A percentile compares a stretch with the other conserved stretches of the same genome.
Evolutionary conservation across 2,888 invertebrate genomes (phyloP).

Genomic region (Cataglyphis cursor): DNA sequence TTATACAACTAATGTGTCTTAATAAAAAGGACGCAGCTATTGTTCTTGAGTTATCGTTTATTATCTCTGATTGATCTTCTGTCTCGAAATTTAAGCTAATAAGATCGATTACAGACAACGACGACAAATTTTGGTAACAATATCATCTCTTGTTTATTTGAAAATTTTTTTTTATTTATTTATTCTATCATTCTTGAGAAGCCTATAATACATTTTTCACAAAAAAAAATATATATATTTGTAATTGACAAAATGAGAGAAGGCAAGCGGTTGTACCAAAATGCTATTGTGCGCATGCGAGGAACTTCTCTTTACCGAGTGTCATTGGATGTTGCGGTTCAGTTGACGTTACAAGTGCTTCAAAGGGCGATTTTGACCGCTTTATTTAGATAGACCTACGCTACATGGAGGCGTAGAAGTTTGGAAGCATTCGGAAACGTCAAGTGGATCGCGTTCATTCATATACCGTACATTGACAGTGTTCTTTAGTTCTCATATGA

Average conservation of each 20-base stretch:
- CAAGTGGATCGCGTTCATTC: background rate
- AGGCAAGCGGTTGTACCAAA: background rate
- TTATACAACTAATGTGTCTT: background rate
- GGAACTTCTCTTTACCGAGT: background rate
- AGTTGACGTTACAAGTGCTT: conserved; percentile 4
- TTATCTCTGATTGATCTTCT: background rate
- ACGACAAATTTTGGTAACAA: background rate
- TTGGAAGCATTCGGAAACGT: background rate
- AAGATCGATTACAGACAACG: background rate
- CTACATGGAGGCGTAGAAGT: background rate
- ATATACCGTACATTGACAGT: background rate
- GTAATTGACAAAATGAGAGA: background rate
- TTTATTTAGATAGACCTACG: background rate
- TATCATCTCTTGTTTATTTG: background rate
- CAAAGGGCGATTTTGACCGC: background rate
- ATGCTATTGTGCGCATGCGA: background rate
- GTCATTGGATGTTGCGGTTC: background rate
- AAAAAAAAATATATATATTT: background rate
- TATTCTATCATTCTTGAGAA: background rate
- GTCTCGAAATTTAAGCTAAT: background rate
- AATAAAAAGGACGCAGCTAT: background rate
- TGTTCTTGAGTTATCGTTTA: background rate
- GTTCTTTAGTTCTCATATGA: conserved; percentile 75
- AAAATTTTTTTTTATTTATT: background rate
- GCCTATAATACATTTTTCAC: background rate